phyloP scores from a whole-genome alignment of 1,140 invertebrate species.

The Formica exsecta region DNA sequence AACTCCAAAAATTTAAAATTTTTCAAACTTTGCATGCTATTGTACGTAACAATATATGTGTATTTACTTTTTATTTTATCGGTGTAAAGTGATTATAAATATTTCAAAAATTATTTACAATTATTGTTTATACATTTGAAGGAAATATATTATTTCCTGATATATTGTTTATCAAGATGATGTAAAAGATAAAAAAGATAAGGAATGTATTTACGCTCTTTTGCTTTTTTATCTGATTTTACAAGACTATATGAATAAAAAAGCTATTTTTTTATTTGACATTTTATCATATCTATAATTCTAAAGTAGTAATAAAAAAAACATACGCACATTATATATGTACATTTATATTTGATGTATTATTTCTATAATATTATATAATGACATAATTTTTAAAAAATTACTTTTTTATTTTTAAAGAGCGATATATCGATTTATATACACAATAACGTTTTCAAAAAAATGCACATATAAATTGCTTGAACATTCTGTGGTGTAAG shows the following conservation, averaged over 20 bases:
- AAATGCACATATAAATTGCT: slow-evolving; percentile 20
- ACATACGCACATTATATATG: background rate
- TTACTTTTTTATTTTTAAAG: background rate
- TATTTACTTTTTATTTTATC: background rate
- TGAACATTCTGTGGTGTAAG: slow-evolving; percentile 9
- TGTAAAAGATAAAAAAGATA: slow-evolving; percentile 53
- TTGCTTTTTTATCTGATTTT: slow-evolving; percentile 42
- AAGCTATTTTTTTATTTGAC: background rate
- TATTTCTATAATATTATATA: background rate
- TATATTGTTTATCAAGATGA: slow-evolving; percentile 23
- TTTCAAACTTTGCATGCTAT: slow-evolving; percentile 19
- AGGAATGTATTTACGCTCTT: background rate
- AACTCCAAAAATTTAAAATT: slow-evolving; percentile 23
- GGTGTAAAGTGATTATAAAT: background rate
- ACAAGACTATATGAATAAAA: background rate
- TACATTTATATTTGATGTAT: background rate
- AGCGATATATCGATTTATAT: too few relatives aligned
- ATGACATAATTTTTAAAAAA: background rate
- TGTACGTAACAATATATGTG: background rate
- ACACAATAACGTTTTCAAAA: background rate
- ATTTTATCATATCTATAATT: slow-evolving; percentile 31
- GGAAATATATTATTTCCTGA: slow-evolving; percentile 28
- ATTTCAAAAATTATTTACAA: slow-evolving; percentile 6
- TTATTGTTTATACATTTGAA: slow-evolving; percentile 5
- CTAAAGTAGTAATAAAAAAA: background rate